Evolutionary conservation across 2,888 invertebrate species (phyloP).

Genomic region (Stenolophus ochropezus): DNA sequence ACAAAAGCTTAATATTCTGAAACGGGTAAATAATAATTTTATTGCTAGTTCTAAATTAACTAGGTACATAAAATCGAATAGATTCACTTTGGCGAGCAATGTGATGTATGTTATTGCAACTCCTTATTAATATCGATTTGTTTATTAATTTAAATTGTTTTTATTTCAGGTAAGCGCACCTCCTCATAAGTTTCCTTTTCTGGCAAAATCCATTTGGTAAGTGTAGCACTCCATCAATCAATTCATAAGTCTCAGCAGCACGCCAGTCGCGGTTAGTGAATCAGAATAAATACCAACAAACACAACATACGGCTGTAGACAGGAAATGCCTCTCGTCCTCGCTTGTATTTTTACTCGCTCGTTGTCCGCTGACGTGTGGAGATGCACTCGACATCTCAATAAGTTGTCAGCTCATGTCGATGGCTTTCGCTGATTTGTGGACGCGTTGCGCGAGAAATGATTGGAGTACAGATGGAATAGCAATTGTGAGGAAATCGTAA

Average conservation of each 20-base stretch:
- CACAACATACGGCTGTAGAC: background rate
- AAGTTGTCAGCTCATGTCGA: conserved; percentile 37
- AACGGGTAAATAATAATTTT: too few species aligned
- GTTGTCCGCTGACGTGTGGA: conserved; percentile 26
- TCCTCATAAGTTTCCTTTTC: conserved; percentile 16
- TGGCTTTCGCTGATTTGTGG: conserved; percentile 12
- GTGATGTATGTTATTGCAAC: background rate
- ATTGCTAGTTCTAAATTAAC: too few species aligned
- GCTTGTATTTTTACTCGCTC: conserved; percentile 29
- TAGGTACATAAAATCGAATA: too few species aligned
- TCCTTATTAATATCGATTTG: background rate
- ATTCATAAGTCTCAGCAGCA: background rate
- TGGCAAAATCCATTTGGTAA: conserved; percentile 4
- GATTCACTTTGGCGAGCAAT: too few species aligned
- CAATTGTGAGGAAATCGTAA: background rate
- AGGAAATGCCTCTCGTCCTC: conserved; percentile 48
- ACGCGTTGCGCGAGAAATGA: background rate
- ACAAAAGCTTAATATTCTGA: too few species aligned
- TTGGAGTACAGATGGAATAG: background rate
- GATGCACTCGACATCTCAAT: conserved; percentile 45
- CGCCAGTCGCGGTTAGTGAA: conserved; percentile 3
- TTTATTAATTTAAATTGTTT: background rate
- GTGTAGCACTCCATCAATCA: conserved; percentile 10
- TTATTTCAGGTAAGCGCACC: conserved; percentile 33
- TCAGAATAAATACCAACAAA: conserved; percentile 13